Evolutionary conservation across 1,140 invertebrate genomes (phyloP).

Genomic region (Apis florea): DNA sequence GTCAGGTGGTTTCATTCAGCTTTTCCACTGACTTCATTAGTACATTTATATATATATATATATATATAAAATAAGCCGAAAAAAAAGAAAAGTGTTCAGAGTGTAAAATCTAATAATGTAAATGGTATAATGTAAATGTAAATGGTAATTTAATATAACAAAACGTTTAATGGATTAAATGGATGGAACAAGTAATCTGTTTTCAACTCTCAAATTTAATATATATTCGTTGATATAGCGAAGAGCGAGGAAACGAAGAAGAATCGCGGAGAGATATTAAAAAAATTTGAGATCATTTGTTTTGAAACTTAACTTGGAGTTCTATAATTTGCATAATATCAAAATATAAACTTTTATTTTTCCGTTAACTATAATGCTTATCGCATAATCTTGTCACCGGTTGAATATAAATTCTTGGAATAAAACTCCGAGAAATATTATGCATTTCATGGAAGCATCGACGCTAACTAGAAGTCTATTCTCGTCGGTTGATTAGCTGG

Average conservation of each 20-base stretch:
- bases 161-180: neutral
- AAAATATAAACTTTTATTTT: neutral
- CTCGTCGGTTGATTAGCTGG: conserved; percentile 52
- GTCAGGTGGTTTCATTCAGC: conserved; percentile 58
- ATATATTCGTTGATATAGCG: neutral
- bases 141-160: neutral
- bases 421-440: neutral
- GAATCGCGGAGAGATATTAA: neutral
- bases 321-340: neutral
- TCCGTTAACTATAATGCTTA: too few species aligned
- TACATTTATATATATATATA: too few species aligned
- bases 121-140: too few species aligned
- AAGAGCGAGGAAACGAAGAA: neutral
- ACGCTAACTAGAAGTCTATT: conserved; percentile 20
- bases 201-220: neutral
- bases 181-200: neutral
- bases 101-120: too few species aligned
- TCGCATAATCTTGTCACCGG: neutral
- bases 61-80: neutral
- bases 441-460: conserved; percentile 25
- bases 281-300: neutral
- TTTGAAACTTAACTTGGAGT: too few species aligned
- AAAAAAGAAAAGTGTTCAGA: neutral
- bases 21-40: neutral
- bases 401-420: neutral